A percentile compares a stretch with the other conserved stretches of the same genome.
These are phyloP conservation scores for Girardinichthys multiradiatus DNA, from an alignment of 2,113 vertebrate genomes.

Conservation along the genomic window DNA sequence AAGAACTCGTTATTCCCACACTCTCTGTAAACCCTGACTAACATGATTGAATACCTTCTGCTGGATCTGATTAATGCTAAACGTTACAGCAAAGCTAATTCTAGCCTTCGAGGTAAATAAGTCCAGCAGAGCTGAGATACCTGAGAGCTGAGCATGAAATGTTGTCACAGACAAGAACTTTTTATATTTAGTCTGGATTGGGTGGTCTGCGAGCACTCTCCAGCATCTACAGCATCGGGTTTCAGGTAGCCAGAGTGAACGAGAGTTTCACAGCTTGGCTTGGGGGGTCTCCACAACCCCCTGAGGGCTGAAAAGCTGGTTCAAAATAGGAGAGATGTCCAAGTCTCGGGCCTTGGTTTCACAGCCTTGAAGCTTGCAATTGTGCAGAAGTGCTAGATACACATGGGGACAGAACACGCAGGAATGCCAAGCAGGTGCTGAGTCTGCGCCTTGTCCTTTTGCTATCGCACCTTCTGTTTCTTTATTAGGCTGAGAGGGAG, in stretches of 20 bases:
- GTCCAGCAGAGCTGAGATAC: background rate
- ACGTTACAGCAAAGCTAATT: background rate
- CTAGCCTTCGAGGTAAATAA: background rate
- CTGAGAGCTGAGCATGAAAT: slow-evolving; percentile 14
- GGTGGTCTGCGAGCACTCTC: slow-evolving; percentile 19
- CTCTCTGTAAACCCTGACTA: background rate
- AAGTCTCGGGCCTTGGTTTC: slow-evolving; percentile 21
- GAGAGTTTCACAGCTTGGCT: slow-evolving; percentile 28
- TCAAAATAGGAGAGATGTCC: slow-evolving; percentile 8
- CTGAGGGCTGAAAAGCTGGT: background rate
- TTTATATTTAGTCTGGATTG: slow-evolving; percentile 76
- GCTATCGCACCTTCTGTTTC: slow-evolving; percentile 65
- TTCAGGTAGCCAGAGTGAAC: slow-evolving; percentile 49
- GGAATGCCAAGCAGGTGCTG: slow-evolving; percentile 59
- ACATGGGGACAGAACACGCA: background rate
- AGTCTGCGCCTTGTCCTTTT: slow-evolving; percentile 48
- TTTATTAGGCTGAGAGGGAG: slow-evolving; percentile 49
- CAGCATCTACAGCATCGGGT: slow-evolving; percentile 54
- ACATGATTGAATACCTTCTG: background rate
- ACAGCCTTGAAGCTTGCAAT: slow-evolving; percentile 36
- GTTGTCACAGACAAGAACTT: slow-evolving; percentile 30
- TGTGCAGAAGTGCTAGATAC: slow-evolving; percentile 13
- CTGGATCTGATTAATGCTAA: background rate
- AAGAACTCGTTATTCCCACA: background rate
- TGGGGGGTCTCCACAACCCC: background rate